Evolutionary conservation across 2,888 invertebrate genomes (phyloP).

Genomic region (Anthrax anthrax): DNA sequence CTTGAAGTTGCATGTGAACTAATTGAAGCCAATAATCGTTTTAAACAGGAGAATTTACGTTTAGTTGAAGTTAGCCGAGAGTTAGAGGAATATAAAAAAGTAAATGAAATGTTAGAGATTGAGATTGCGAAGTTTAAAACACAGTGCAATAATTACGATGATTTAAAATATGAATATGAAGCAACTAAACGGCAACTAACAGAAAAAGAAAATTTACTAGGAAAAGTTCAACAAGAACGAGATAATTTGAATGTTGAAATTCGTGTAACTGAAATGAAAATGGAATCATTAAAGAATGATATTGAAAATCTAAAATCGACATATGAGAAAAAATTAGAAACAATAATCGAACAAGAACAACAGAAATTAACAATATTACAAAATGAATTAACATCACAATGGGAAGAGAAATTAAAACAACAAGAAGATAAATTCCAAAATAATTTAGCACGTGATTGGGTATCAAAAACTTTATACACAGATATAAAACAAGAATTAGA

Average conservation of each 20-base stretch:
- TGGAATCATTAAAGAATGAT: conserved; percentile 21
- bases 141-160: conserved; percentile 7
- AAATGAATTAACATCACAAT: conserved; percentile 15
- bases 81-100: conserved; percentile 19
- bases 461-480: conserved; percentile 42
- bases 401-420: conserved; percentile 17
- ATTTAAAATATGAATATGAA: conserved; percentile 15
- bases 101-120: conserved; percentile 22
- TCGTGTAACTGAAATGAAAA: conserved; percentile 23
- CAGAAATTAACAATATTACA: conserved; percentile 18
- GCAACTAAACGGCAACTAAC: conserved; percentile 21
- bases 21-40: conserved; percentile 28
- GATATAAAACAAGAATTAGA: conserved; percentile 36
- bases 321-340: conserved; percentile 19
- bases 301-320: conserved; percentile 23
- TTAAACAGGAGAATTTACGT: conserved; percentile 25
- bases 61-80: conserved; percentile 16
- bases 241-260: conserved; percentile 24
- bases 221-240: conserved; percentile 30
- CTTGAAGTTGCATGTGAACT: conserved; percentile 27
- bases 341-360: conserved; percentile 21
- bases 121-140: conserved; percentile 19
- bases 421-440: conserved; percentile 32
- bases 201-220: conserved; percentile 21
- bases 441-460: conserved; percentile 39